These are phyloP conservation scores for Temnothorax rugatulus DNA, from an alignment of 2,888 invertebrate genomes.

Conservation along the genomic window DNA sequence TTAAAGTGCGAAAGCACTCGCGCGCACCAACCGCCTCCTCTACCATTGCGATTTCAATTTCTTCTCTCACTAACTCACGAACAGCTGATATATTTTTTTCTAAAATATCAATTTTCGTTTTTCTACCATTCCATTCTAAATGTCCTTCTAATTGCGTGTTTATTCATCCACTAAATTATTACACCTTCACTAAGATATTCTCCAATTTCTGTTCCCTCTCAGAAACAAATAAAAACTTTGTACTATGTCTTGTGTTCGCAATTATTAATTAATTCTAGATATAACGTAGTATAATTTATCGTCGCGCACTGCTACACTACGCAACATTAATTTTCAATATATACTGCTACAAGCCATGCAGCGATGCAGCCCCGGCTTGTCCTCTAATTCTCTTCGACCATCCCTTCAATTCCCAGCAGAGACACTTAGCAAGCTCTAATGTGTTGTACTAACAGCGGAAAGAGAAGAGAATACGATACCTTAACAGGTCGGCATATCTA, in stretches of 20 bases:
- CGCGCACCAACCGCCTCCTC: not conserved
- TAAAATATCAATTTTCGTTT: not conserved
- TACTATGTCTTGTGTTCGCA: not conserved
- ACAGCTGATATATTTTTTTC: not conserved
- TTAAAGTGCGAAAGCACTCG: slow-evolving; percentile 28
- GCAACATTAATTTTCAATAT: slow-evolving; percentile 47
- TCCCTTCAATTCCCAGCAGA: slow-evolving; percentile 41
- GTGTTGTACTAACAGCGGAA: slow-evolving; percentile 32
- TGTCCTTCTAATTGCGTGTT: not conserved
- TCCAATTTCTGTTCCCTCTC: not conserved
- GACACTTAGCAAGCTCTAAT: slow-evolving; percentile 46
- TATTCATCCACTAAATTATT: not conserved
- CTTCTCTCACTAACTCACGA: not conserved
- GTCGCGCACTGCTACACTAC: not conserved
- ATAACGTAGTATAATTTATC: slow-evolving; percentile 21
- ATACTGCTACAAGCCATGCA: slow-evolving; percentile 3
- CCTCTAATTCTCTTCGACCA: slow-evolving; percentile 49
- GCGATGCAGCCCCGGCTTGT: not conserved
- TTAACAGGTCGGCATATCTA: not conserved
- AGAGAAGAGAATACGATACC: slow-evolving; percentile 41
- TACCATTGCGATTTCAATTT: not conserved
- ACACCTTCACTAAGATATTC: not conserved
- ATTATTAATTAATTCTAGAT: slow-evolving; percentile 22
- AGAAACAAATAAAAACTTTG: not conserved
- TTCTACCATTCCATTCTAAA: not conserved